phyloP scores from a whole-genome alignment of 1,140 invertebrate species.

The Drosophila rufa region DNA sequence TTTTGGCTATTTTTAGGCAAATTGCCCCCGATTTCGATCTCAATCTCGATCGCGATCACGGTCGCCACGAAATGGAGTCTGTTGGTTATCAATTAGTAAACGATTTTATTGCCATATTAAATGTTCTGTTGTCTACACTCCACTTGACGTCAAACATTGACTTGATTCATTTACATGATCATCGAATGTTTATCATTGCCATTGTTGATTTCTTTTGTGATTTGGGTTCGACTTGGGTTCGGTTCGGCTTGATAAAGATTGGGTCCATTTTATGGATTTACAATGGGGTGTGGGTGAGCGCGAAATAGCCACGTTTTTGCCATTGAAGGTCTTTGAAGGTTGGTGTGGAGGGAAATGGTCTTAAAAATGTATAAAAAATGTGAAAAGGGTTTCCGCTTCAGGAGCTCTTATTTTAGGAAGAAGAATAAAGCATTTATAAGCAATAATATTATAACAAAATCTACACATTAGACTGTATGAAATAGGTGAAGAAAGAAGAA shows the following conservation, averaged over 20 bases:
- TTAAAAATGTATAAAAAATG: background rate
- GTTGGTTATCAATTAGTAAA: constrained; percentile 67
- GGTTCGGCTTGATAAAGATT: constrained; percentile 41
- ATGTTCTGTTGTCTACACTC: constrained; percentile 72
- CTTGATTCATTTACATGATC: constrained; percentile 72
- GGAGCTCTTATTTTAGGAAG: no score
- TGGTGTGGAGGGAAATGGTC: background rate
- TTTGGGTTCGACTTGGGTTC: constrained; percentile 28
- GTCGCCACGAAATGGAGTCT: constrained; percentile 6
- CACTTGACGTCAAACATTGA: constrained; percentile 69
- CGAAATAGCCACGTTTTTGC: constrained; percentile 7
- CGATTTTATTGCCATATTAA: constrained; percentile 73
- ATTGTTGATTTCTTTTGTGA: constrained; percentile 24
- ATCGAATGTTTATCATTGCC: constrained; percentile 45
- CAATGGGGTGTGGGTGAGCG: constrained; percentile 14
- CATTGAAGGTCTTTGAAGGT: background rate
- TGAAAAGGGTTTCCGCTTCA: background rate
- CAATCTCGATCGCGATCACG: background rate
- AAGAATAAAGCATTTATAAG: no score
- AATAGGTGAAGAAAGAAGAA: no score
- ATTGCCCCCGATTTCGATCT: background rate
- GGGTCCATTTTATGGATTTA: constrained; percentile 36
- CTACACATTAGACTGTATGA: background rate
- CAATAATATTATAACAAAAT: background rate
- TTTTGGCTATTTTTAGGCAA: constrained; percentile 16